Evolutionary conservation across 2,113 vertebrate species (phyloP), one percentile per base, ranked within the genome.

Genomic region (Gila orcuttii): DNA sequence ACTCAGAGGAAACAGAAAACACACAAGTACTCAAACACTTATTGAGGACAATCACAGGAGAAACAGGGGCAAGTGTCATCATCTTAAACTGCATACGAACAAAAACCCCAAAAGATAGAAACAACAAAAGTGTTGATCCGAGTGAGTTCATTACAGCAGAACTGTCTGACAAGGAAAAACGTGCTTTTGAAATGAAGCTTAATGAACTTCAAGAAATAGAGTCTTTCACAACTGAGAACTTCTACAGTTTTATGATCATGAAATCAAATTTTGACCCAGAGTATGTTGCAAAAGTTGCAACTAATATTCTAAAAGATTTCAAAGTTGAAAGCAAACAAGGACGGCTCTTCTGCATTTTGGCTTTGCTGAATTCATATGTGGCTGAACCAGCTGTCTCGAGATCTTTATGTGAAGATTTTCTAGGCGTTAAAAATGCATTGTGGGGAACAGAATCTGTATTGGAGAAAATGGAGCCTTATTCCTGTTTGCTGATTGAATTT

Each of bases 171-270:
- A 68, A 89, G 0, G 93, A 94, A 64, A 87, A 91, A 45, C 36
- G 62, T 5, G 75, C 91, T 1, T 94, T 93, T 90, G 89, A 91
- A 4, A 87, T 91, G 59, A 94, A 93, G n/a, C 88, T 92, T 0
- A 21, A 77, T 28, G 91, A 86, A 31, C 90, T 94, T 9, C 42
- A 42, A 42, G 8, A 10, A 42, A 10, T 39, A 39, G 1, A 39
- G 39, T 7, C 6, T 39, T 39, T 39, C 42, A 9, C 8, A 42
- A 9, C 42, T 2, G 8, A 42, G 2, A 42, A 9, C 8, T 42
- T 94, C 47, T 93, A 94, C 3, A 91, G 89, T 0, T 93, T 93
- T 15, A 93, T 93, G 92, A 92, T 94, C 5, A 71, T 94, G 92
- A 94, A 91, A 82, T 85, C 1, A 0, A 92, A 92, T 2, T 94